These are phyloP conservation scores for Cranoglanis bouderius DNA, from an alignment of 2,113 vertebrate genomes.

Conservation along the genomic window DNA sequence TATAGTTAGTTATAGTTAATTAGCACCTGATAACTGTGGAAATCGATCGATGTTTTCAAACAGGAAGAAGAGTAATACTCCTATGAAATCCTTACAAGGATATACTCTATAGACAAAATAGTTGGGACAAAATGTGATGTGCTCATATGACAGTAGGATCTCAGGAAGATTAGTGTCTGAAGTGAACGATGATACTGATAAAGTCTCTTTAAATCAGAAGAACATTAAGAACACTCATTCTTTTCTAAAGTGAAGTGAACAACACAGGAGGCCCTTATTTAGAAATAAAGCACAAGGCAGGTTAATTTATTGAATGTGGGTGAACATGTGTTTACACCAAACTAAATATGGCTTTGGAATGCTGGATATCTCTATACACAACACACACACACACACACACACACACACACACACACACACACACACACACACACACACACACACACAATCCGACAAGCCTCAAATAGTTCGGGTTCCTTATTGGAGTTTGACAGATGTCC, in stretches of 20 bases:
- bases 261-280: neutral
- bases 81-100: neutral
- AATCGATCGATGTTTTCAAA: neutral
- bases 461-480: neutral
- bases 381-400: neutral
- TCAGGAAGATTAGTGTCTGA: neutral
- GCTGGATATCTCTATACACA: neutral
- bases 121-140: too few relatives aligned
- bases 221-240: neutral
- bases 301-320: neutral
- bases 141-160: neutral
- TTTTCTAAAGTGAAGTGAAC: neutral
- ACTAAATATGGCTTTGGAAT: slow-evolving; percentile 10
- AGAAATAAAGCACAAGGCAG: neutral
- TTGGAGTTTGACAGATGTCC: neutral
- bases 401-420: neutral
- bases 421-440: slow-evolving; percentile 28
- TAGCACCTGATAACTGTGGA: neutral
- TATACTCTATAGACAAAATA: neutral
- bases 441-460: neutral
- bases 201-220: neutral
- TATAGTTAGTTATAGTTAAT: neutral
- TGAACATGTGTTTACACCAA: neutral
- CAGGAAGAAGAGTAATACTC: neutral
- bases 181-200: neutral